Conservation (phyloP, 2,797 vertebrate species). For the Lacerta viridis region DNA sequence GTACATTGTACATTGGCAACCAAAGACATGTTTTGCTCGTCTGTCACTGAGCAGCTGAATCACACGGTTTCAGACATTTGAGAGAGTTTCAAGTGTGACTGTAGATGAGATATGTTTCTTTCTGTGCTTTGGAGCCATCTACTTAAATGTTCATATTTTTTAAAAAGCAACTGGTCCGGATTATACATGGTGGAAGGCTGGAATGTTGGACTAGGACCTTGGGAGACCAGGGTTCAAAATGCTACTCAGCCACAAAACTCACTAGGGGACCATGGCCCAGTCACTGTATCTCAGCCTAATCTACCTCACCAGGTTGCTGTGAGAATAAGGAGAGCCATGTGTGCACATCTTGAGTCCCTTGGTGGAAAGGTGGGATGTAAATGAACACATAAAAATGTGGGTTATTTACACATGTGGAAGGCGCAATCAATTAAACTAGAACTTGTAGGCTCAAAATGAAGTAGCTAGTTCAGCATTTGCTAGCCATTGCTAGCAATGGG, state of each 20-base stretch:
- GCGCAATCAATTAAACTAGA: not conserved
- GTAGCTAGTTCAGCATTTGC: not conserved
- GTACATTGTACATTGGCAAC: slow-evolving; percentile 61
- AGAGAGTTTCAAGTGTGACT: slow-evolving; percentile 62
- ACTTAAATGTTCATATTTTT: slow-evolving; percentile 52
- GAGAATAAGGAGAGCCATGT: too few relatives aligned
- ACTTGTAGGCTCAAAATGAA: not conserved
- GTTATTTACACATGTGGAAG: not conserved
- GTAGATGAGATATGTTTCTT: slow-evolving; percentile 36
- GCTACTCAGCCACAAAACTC: not conserved
- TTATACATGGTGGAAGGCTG: not conserved
- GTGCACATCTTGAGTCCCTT: too few relatives aligned
- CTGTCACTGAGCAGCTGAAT: slow-evolving; percentile 49
- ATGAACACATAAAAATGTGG: too few relatives aligned
- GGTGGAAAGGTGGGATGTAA: too few relatives aligned
- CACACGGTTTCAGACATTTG: slow-evolving; percentile 63
- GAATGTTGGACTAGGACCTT: not conserved
- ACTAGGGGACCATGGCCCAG: not conserved
- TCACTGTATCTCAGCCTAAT: too few relatives aligned
- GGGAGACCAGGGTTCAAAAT: not conserved
- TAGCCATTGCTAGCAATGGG: not conserved
- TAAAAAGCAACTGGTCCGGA: not conserved
- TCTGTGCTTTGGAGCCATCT: slow-evolving; percentile 47
- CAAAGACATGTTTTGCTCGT: slow-evolving; percentile 61
- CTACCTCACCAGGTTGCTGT: too few relatives aligned